Evolutionary conservation across 2,113 vertebrate genomes (phyloP).

Genomic region (Rhinoptilus africanus): DNA sequence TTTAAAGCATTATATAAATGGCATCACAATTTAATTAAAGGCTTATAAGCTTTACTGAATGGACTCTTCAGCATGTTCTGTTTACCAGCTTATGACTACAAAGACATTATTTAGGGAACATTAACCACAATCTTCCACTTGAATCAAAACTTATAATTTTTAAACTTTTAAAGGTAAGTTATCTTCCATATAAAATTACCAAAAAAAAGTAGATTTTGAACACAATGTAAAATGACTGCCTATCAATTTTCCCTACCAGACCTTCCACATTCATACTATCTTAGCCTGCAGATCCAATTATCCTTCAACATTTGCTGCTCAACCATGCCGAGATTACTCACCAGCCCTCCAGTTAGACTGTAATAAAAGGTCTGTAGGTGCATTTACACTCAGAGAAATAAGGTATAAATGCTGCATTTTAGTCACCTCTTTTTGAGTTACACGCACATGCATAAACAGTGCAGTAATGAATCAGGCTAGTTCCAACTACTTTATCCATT

Average conservation of each 20-base stretch:
- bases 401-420: slow-evolving; percentile 31
- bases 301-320: slow-evolving; percentile 72
- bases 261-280: slow-evolving; percentile 41
- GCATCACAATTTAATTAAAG: slow-evolving; percentile 23
- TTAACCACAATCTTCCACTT: slow-evolving; percentile 10
- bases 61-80: background rate
- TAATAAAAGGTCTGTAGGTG: slow-evolving; percentile 66
- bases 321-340: slow-evolving; percentile 71
- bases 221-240: slow-evolving; percentile 31
- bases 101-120: slow-evolving; percentile 35
- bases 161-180: slow-evolving; percentile 23
- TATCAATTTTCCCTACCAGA: slow-evolving; percentile 59
- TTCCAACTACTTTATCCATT: background rate
- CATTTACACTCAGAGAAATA: slow-evolving; percentile 58
- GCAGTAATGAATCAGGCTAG: background rate
- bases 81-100: background rate
- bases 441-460: background rate
- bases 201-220: slow-evolving; percentile 45
- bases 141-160: slow-evolving; percentile 13
- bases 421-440: slow-evolving; percentile 33
- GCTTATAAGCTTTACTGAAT: background rate
- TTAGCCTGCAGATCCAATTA: slow-evolving; percentile 75
- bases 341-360: slow-evolving; percentile 67
- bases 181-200: slow-evolving; percentile 20
- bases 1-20: background rate